Evolutionary conservation across 2,113 vertebrate species (phyloP).

Genomic region (Mobula birostris): DNA sequence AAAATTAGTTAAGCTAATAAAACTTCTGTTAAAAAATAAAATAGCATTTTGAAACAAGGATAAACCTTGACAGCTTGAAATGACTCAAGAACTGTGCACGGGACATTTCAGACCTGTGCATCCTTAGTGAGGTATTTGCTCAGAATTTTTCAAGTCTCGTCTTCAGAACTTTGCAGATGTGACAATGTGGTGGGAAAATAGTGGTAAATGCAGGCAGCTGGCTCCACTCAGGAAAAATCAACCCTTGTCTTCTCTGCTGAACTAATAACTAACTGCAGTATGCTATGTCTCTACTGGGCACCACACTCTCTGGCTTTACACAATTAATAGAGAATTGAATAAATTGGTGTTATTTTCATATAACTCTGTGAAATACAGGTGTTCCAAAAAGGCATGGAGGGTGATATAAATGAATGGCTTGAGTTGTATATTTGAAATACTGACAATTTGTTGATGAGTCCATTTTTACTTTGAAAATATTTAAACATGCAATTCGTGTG

Average conservation of each 20-base stretch:
- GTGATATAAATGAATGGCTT: not conserved
- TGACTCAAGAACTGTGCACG: no score
- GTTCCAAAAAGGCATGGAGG: not conserved
- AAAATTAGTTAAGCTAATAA: no score
- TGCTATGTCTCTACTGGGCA: not conserved
- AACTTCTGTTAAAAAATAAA: no score
- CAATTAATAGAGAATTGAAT: not conserved
- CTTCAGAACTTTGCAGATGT: no score
- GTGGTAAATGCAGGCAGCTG: no score
- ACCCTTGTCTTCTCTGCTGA: not conserved
- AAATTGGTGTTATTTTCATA: not conserved
- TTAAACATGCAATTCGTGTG: not conserved
- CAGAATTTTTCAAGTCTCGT: no score
- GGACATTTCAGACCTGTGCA: no score
- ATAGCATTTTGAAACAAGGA: no score
- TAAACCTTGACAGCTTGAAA: no score
- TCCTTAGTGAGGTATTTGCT: no score
- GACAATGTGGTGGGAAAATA: no score
- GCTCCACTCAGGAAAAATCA: no score
- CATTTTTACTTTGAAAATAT: constrained; percentile 7
- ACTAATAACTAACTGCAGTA: not conserved
- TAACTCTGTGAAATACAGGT: not conserved
- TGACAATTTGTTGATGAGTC: constrained; percentile 3
- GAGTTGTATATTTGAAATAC: not conserved
- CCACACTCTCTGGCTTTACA: not conserved